These are phyloP conservation scores for Temnothorax longispinosus DNA, from an alignment of 1,140 invertebrate species.

Conservation along the genomic window DNA sequence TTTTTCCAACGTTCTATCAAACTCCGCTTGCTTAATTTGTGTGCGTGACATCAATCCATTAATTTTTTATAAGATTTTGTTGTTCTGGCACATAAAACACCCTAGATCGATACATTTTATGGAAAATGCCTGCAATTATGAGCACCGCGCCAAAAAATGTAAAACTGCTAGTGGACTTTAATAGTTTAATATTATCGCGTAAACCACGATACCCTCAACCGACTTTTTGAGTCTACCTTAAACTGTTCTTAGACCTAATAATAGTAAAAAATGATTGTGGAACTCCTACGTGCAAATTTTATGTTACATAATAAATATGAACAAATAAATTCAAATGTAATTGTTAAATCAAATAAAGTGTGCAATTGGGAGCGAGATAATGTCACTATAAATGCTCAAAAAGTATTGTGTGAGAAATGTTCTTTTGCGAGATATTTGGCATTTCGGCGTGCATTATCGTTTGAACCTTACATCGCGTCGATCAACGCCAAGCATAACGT, in stretches of 20 bases:
- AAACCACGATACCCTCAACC: not conserved
- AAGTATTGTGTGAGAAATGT: not conserved
- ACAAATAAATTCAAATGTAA: not conserved
- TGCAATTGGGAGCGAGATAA: not conserved
- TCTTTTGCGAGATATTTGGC: not conserved
- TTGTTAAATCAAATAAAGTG: not conserved
- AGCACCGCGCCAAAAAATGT: not conserved
- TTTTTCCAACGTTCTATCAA: not conserved
- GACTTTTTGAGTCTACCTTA: not conserved
- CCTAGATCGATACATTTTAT: not conserved
- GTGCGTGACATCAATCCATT: not conserved
- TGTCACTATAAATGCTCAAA: not conserved
- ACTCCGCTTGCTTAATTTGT: not conserved
- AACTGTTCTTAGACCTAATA: not conserved
- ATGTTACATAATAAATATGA: not conserved
- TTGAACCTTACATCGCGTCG: conserved; percentile 35
- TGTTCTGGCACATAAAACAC: not conserved
- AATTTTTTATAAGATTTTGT: not conserved
- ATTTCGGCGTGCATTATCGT: conserved; percentile 28
- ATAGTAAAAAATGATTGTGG: not conserved
- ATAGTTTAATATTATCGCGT: not conserved
- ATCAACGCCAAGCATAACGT: conserved; percentile 56
- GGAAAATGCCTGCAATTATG: not conserved
- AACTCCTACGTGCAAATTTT: not conserved
- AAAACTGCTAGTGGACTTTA: conserved; percentile 30